phyloP scores from a whole-genome alignment of 1,140 invertebrate species.

The Listronotus oregonensis region DNA sequence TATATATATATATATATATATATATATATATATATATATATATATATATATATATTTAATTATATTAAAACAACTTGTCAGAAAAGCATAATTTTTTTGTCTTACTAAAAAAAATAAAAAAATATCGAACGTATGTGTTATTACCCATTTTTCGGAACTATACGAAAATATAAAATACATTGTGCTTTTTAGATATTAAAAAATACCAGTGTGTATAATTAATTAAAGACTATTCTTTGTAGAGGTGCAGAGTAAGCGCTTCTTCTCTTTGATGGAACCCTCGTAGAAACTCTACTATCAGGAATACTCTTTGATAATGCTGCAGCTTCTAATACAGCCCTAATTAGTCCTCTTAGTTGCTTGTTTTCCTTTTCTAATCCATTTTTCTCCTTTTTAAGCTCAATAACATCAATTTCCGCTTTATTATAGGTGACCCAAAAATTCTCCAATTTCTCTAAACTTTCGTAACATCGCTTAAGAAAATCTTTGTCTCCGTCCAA shows the following conservation, averaged over 20 bases:
- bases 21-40: no score
- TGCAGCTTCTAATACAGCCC: constrained; percentile 46
- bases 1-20: no score
- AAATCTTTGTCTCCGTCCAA: constrained; percentile 9
- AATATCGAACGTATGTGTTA: no score
- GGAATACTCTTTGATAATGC: constrained; percentile 38
- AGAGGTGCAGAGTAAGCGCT: constrained; percentile 39
- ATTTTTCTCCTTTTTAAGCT: constrained; percentile 44
- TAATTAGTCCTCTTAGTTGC: constrained; percentile 43
- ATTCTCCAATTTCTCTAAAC: constrained; percentile 41
- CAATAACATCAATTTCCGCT: constrained; percentile 42
- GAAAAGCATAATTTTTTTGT: no score
- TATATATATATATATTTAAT: no score
- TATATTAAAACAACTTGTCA: no score
- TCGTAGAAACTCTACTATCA: constrained; percentile 35
- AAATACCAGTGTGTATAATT: no score
- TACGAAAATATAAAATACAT: no score
- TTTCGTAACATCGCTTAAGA: constrained; percentile 31
- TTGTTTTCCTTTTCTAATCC: constrained; percentile 45
- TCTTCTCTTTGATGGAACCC: constrained; percentile 29
- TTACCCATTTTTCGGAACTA: no score
- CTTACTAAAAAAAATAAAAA: no score
- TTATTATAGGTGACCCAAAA: constrained; percentile 50
- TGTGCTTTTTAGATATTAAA: no score
- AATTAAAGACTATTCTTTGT: constrained; percentile 30